phyloP scores from a whole-genome alignment of 2,113 vertebrate genomes.

The Xiphophorus maculatus region DNA sequence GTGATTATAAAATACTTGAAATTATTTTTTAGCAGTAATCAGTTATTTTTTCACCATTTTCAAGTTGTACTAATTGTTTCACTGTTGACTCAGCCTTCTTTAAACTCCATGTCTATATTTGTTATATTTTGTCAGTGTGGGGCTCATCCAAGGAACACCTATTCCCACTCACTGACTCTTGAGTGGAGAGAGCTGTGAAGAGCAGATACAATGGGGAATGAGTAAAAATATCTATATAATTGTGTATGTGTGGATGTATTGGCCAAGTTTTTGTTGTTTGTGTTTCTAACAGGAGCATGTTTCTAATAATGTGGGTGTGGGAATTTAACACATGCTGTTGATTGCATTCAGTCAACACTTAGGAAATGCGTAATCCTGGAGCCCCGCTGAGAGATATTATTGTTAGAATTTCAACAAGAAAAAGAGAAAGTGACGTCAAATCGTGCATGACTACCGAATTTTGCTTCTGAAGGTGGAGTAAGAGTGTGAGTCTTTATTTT shows the following conservation, averaged over 20 bases:
- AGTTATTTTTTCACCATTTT: not conserved
- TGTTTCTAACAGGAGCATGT: conserved; percentile 16
- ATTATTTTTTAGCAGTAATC: not conserved
- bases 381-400: conserved; percentile 18
- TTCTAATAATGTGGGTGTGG: conserved; percentile 41
- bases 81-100: conserved; percentile 41
- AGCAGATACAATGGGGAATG: conserved; percentile 35
- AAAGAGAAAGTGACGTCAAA: conserved; percentile 31
- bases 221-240: conserved; percentile 47
- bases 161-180: conserved; percentile 61
- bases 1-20: not conserved
- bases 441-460: conserved; percentile 10
- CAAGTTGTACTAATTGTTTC: conserved; percentile 22
- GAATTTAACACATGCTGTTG: conserved; percentile 47
- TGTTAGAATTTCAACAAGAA: conserved; percentile 29
- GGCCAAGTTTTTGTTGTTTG: conserved; percentile 27
- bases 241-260: conserved; percentile 14
- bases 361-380: conserved; percentile 29
- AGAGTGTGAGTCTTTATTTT: conserved; percentile 5
- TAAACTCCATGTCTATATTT: conserved; percentile 38
- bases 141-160: conserved; percentile 65
- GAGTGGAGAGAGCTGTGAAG: conserved; percentile 48
- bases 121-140: conserved; percentile 52
- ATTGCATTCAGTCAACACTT: conserved; percentile 34
- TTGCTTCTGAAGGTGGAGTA: conserved; percentile 15